Evolutionary conservation across 2,888 invertebrate genomes (phyloP).

Genomic region (Dimorphilus gyrociliatus): DNA sequence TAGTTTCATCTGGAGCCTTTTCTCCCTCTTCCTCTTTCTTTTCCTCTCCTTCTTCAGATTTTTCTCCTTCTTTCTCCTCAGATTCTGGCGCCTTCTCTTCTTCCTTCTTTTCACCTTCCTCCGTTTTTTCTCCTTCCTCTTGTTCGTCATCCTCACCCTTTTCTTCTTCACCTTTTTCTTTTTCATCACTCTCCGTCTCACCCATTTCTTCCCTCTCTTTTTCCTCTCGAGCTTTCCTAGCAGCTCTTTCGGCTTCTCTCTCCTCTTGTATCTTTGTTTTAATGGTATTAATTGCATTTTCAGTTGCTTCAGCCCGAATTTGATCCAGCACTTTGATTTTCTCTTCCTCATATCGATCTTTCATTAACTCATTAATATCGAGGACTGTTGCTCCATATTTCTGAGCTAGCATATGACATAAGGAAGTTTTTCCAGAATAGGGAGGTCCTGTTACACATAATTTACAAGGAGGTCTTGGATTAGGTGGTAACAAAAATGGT

Average conservation of each 20-base stretch:
- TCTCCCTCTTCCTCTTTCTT: constrained; percentile 8
- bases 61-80: constrained; percentile 3
- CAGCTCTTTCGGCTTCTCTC: constrained; percentile 12
- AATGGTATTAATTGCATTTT: constrained; percentile 22
- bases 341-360: constrained; percentile 22
- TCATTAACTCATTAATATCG: constrained; percentile 26
- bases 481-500: constrained; percentile 31
- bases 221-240: constrained; percentile 4
- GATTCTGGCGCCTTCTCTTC: background rate
- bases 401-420: constrained; percentile 25
- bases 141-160: constrained; percentile 7
- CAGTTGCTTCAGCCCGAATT: constrained; percentile 19
- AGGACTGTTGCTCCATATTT: constrained; percentile 31
- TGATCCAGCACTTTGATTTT: constrained; percentile 18
- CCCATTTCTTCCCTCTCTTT: constrained; percentile 11
- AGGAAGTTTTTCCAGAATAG: constrained; percentile 30
- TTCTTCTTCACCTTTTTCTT: constrained; percentile 11
- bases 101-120: constrained; percentile 4
- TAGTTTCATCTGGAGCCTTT: constrained; percentile 9
- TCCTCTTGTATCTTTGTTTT: constrained; percentile 24
- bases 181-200: constrained; percentile 9
- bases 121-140: constrained; percentile 3
- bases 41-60: constrained; percentile 4
- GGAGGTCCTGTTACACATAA: constrained; percentile 29
- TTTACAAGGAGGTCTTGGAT: constrained; percentile 35